A percentile compares a stretch with the other conserved stretches of the same genome.
Conservation (phyloP, 2,113 vertebrate species). For the Hemiscyllium ocellatum region DNA sequence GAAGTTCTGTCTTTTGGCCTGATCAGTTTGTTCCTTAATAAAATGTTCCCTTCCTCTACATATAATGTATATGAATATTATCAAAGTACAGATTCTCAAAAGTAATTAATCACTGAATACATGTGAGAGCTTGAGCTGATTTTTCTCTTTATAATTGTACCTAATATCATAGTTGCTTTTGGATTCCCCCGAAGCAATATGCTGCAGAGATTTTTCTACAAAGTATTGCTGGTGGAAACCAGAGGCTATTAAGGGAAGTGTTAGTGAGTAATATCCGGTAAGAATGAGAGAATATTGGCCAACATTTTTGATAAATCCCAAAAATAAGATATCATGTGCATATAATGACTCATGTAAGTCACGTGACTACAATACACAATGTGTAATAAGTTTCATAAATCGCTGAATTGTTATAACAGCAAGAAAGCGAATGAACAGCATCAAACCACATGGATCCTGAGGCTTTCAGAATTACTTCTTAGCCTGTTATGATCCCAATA, state of each 20-base stretch:
- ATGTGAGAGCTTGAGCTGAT: neutral
- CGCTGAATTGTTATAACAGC: neutral
- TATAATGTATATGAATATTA: neutral
- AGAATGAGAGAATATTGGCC: neutral
- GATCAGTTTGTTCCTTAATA: neutral
- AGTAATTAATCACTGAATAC: neutral
- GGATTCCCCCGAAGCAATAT: neutral
- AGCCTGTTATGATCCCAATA: neutral
- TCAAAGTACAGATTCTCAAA: neutral
- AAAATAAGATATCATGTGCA: neutral
- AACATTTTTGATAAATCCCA: neutral
- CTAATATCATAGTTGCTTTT: neutral
- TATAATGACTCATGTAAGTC: neutral
- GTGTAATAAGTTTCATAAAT: neutral
- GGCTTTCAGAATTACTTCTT: neutral
- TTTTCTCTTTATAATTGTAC: neutral
- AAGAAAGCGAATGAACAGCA: neutral
- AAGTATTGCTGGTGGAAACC: neutral
- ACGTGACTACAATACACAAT: neutral
- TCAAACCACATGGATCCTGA: neutral
- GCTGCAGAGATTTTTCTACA: neutral
- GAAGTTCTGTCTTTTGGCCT: neutral
- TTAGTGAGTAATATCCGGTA: neutral
- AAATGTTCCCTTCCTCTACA: neutral
- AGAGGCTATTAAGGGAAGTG: neutral